Base-by-base conservation (phyloP, 2,797 vertebrate species). In the Fundulus diaphanus region DNA sequence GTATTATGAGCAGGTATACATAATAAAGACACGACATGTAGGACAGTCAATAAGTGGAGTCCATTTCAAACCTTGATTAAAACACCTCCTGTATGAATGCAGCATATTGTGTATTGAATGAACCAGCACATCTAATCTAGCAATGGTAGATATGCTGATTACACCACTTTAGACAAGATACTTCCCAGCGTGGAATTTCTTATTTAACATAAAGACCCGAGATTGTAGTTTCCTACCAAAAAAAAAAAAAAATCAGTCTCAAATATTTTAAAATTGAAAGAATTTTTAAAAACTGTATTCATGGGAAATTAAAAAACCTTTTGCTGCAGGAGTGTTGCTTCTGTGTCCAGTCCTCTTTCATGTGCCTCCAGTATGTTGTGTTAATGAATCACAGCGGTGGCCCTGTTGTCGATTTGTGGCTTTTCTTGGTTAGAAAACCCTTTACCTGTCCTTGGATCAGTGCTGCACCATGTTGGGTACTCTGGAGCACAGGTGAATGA, bases 321-420 rank as follows among this genome's bases (percentile, higher is more conserved):
- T 70, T 61, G 51, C 70, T 75, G 65, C 73, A 56, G 33, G 77
- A 61, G 46, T 79, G 70, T 70, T 73, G 77, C 79, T 51, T 79
- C 57, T 70, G 76, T 82, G 88, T 85, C 87, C 83, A 56, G 33
- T 54, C 56, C 59, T 24, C 61, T 81, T 33, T 70, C 65, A 8
- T 68, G 74, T 52, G 40, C 73, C 86, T 76, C 80, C 82, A 73
- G 79, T 82, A 83, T 88, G 88, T 84, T 22, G 57, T 37, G 81
- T 77, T 84, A 74, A 80, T 70, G 72, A 87, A 77, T 73, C 82
- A 59, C 80, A 77, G 77, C 61, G 74, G 78, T 54, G 83, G 73
- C 67, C 63, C 54, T 76, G 78, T 73, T 81, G 83, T 51, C 9
- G 13, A 59, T 76, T 70, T 52, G 79, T 70, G 82, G 57, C 71